Base-by-base conservation (phyloP, 2,888 invertebrate genomes). In the Autographa pulchrina region DNA sequence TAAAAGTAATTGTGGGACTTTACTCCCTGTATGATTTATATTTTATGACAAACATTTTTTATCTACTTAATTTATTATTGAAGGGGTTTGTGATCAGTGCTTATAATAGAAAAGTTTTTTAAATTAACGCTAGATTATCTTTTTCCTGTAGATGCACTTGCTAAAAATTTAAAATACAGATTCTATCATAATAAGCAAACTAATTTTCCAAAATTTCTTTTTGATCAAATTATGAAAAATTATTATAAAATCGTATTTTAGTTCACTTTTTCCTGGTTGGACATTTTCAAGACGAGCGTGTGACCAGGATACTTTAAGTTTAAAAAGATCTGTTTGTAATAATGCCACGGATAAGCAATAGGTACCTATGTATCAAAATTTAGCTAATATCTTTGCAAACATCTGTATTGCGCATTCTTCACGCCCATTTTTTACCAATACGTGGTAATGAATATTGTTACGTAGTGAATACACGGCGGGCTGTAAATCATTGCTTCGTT, bases 1-100 rank as follows among this genome's bases (percentile, higher is more conserved):
- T 74, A 62, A 72, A 74, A 67, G 32, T 65, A 48, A 65, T 68
- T 62, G 60, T 64, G 41, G 72, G 59, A 62, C 70, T 61, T 20
- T 61, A 48, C n/a, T 72, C 67, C 41, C 48, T 75, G 65, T 65
- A 66, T 38, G 31, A 20, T 64, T 72, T 38, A 68, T 60, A 60
- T 14, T 56, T 7, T 52, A 20, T 54, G 43, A 32, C 56, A 54
- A 65, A 60, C 60, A 38, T 54, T 20, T 20, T 54, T 54, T 20
- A 54, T 9, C 9, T 25, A 20, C 13, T 5, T 13, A 20, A 11
- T 56, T 56, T 11, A 13, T 56, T 56, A 25, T 48, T 16, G n/a
- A 48, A n/a, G n/a, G 14, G 48, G 48, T 48, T 48, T n/a, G n/a
- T 5, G n/a, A n/a, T n/a, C 4, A 48, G 48, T 48, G n/a, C n/a